Percentiles rank a stretch among this genome's conserved stretches.
phyloP scores from a whole-genome alignment of 2,113 vertebrate species.

The Oryzias melastigma region DNA sequence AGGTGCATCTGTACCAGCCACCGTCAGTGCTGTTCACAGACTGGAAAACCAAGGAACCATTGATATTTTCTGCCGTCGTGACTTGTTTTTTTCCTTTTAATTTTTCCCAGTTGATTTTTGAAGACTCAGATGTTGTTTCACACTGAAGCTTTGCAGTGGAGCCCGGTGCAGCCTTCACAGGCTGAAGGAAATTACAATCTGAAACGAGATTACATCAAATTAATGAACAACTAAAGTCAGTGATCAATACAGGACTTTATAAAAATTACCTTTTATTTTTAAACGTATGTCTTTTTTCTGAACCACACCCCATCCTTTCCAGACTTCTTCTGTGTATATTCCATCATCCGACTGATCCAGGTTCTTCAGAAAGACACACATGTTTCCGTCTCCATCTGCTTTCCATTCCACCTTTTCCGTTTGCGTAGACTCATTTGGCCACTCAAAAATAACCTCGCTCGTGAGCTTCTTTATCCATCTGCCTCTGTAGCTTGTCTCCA shows the following conservation, averaged over 20 bases:
- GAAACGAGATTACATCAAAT: background rate
- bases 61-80: background rate
- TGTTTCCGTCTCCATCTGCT: conserved; percentile 4
- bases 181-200: background rate
- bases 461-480: conserved; percentile 14
- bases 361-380: conserved; percentile 34
- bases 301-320: conserved; percentile 29
- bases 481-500: background rate
- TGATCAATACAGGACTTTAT: background rate
- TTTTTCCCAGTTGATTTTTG: conserved; percentile 33
- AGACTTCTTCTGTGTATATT: conserved; percentile 44
- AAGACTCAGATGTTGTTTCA: background rate
- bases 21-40: conserved; percentile 9
- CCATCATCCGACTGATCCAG: conserved; percentile 36
- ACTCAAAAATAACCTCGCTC: conserved; percentile 11
- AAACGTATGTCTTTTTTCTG: conserved; percentile 30
- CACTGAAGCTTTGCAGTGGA: conserved; percentile 18
- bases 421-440: conserved; percentile 6
- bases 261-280: conserved; percentile 55
- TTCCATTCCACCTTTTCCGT: background rate
- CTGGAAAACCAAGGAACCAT: conserved; percentile 14
- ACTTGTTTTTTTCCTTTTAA: conserved; percentile 2
- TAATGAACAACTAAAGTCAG: background rate
- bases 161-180: background rate
- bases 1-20: conserved; percentile 57